A percentile compares a stretch with the other conserved stretches of the same genome.
phyloP scores from a whole-genome alignment of 1,140 invertebrate genomes.

The Muscidifurax raptorellus region DNA sequence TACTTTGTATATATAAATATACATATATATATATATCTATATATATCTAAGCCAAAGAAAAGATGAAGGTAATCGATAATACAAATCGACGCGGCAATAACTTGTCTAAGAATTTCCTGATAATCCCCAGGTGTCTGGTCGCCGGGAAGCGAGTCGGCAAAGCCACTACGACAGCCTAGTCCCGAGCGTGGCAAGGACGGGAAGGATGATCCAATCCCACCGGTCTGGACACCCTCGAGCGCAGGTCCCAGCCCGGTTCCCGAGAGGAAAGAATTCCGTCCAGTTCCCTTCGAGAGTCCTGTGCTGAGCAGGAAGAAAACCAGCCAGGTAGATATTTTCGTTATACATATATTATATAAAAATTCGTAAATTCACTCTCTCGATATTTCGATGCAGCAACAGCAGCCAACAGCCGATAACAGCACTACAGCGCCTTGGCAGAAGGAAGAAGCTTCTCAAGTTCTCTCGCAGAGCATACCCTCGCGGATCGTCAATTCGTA shows the following conservation, averaged over 20 bases:
- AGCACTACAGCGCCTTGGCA: conserved; percentile 65
- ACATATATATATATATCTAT: too few relatives aligned
- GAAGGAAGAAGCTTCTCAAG: conserved; percentile 59
- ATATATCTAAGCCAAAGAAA: too few relatives aligned
- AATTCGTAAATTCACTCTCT: neutral
- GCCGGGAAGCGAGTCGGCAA: conserved; percentile 70
- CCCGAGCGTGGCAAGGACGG: conserved; percentile 65
- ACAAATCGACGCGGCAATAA: neutral
- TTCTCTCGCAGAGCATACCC: conserved; percentile 60
- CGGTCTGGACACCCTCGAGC: conserved; percentile 85
- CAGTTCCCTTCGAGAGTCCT: conserved; percentile 86
- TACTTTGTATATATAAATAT: too few relatives aligned
- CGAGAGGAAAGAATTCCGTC: conserved; percentile 83
- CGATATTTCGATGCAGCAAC: conserved; percentile 3
- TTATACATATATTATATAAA: neutral
- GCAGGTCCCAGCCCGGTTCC: conserved; percentile 79
- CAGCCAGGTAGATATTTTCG: conserved; percentile 26
- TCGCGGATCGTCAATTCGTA: conserved; percentile 80
- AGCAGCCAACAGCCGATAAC: neutral
- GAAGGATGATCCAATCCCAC: conserved; percentile 77
- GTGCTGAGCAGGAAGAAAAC: conserved; percentile 77
- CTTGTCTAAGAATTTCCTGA: conserved; percentile 6
- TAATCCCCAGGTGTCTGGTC: conserved; percentile 73
- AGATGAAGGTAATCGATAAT: neutral
- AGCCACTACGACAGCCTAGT: conserved; percentile 74